Conservation (phyloP, 2,888 invertebrate genomes). For the Erebia palarica region DNA sequence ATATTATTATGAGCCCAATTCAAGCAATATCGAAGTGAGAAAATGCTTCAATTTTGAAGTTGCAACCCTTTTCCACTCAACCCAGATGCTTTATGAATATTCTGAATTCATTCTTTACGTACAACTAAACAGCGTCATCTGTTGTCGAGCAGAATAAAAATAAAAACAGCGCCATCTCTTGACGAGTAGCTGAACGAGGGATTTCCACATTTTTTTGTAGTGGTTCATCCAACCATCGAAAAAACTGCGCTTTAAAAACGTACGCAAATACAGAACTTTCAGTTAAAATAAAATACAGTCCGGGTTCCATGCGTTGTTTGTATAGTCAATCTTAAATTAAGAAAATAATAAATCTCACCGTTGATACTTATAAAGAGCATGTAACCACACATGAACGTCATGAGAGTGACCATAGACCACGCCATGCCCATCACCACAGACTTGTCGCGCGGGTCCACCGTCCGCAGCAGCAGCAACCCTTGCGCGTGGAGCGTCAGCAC, state of each 20-base stretch:
- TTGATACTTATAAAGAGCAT: conserved; percentile 21
- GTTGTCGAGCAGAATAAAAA: background rate
- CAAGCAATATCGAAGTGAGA: background rate
- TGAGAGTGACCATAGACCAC: conserved; percentile 39
- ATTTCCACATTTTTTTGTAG: background rate
- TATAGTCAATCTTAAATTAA: too few relatives aligned
- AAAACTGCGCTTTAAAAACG: background rate
- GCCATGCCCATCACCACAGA: conserved; percentile 44
- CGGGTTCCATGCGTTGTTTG: too few relatives aligned
- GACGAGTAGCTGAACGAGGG: background rate
- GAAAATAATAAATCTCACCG: conserved; percentile 21
- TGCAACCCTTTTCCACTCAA: background rate
- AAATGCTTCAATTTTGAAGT: background rate
- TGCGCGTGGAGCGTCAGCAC: conserved; percentile 47
- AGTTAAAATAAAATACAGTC: too few relatives aligned
- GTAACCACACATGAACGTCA: conserved; percentile 42
- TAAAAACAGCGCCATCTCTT: background rate
- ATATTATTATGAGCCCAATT: too few relatives aligned
- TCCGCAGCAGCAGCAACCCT: conserved; percentile 41
- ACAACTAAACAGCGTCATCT: background rate
- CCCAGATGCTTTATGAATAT: background rate
- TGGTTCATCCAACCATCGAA: background rate
- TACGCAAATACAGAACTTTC: too few relatives aligned
- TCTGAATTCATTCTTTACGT: background rate
- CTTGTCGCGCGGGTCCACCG: conserved; percentile 45